phyloP scores from a whole-genome alignment of 1,140 invertebrate genomes.

The Portunus trituberculatus region DNA sequence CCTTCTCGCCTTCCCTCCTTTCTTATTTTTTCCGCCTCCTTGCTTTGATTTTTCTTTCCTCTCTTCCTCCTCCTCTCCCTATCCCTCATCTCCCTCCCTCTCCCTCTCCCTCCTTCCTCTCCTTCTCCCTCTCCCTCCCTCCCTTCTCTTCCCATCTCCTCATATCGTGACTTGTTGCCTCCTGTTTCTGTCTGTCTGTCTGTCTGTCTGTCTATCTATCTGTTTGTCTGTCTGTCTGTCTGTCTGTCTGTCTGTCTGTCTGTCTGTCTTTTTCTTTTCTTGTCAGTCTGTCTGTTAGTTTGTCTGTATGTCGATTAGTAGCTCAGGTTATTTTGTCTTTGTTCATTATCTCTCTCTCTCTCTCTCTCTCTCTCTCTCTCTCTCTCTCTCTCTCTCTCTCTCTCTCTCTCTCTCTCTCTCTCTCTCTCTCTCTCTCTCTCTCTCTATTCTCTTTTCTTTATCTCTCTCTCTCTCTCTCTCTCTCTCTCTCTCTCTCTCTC shows the following conservation, averaged over 20 bases:
- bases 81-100: no score
- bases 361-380: no score
- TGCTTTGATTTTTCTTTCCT: not conserved
- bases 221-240: not conserved
- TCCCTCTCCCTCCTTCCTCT: no score
- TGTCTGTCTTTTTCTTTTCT: not conserved
- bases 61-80: not conserved
- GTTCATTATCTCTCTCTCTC: no score
- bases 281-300: not conserved
- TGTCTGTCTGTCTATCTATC: no score
- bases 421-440: conserved; percentile 8
- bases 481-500: not conserved
- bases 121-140: no score
- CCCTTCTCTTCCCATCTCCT: no score
- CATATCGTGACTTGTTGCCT: not conserved
- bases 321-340: no score
- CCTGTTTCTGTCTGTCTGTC: not conserved
- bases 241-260: not conserved
- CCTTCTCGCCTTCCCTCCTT: not conserved
- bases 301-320: not conserved
- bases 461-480: not conserved
- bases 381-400: not conserved
- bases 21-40: not conserved
- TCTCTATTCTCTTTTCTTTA: not conserved
- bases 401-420: not conserved